Base-by-base conservation (phyloP, 1,140 invertebrate genomes). In the Tigriopus japonicus region DNA sequence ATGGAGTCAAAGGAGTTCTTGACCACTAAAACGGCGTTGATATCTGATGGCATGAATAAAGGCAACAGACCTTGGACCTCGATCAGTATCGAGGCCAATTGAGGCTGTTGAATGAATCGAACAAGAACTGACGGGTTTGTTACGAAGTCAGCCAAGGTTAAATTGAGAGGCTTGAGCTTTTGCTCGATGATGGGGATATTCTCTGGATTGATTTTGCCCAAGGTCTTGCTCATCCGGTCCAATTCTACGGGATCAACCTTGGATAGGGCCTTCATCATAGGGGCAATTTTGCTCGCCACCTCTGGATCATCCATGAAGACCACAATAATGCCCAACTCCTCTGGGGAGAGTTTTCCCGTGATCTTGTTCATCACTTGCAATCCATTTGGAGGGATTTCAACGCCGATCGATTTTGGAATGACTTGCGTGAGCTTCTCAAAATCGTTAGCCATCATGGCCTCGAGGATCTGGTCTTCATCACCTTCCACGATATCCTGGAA, bases 1-100 rank as follows among this genome's bases (percentile, higher is more conserved):
- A 42, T 58, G 3, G 17, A 15, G 40, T 58, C 55, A 40, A 58
- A 58, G 41, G 55, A 28, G 14, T 41, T 40, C 40, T 58, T 58
- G 12, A 28, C n/a, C 28, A 41, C 42, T 5, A 58, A 42, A 2
- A 58, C 41, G 42, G 24, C 28, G 24, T 58, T 42, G 15, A 58
- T 41, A 9, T 58, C 55, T n/a, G 24, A 40, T 2, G 55, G 55
- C 15, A n/a, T 15, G 40, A 58, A 58, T 17, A 28, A 10, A 15
- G 55, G 55, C 35, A 58, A 40, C 12, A 58, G 55, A 10, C 23
- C 12, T 23, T 58, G 55, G 24, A 58, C 40, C 41, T 43, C 15
- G 12, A 40, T 58, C 2, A 58, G 24, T 5, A 58, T 23, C 14
- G 24, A 17, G n/a, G 55, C 55, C 28, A 41, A 41, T 58, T 58